A percentile compares a stretch with the other conserved stretches of the same genome.
Evolutionary conservation across 1,140 invertebrate species (phyloP).

Genomic region (Belonocnema kinseyi): DNA sequence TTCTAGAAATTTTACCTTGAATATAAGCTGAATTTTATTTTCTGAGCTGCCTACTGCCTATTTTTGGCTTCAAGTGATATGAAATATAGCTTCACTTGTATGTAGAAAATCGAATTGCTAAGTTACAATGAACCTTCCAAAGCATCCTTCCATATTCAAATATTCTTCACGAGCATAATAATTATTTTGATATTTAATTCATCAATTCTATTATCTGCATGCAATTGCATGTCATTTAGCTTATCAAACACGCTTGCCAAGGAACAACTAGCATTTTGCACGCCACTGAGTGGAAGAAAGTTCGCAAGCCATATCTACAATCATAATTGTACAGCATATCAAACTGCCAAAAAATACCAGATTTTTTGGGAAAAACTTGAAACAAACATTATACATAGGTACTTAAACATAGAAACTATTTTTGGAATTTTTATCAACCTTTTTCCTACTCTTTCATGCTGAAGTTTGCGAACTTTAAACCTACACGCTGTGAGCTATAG

Average conservation of each 20-base stretch:
- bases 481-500: conserved; percentile 68
- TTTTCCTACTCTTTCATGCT: neutral
- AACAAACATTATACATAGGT: neutral
- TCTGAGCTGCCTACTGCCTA: too few relatives aligned
- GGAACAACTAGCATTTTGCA: conserved; percentile 1
- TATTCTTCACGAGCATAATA: neutral
- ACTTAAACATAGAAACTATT: conserved; percentile 7
- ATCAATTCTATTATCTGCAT: conserved; percentile 1
- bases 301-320: neutral
- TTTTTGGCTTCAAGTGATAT: neutral
- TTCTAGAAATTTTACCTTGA: too few relatives aligned
- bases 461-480: conserved; percentile 2
- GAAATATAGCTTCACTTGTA: neutral
- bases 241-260: neutral
- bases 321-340: neutral
- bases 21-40: too few relatives aligned
- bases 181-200: neutral
- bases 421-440: neutral
- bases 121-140: neutral
- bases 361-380: neutral
- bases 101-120: neutral
- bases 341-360: neutral
- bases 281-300: conserved; percentile 8
- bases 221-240: conserved; percentile 18
- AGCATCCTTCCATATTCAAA: neutral